Base-by-base conservation (phyloP, 1,140 invertebrate genomes). In the Papilio machaon region DNA sequence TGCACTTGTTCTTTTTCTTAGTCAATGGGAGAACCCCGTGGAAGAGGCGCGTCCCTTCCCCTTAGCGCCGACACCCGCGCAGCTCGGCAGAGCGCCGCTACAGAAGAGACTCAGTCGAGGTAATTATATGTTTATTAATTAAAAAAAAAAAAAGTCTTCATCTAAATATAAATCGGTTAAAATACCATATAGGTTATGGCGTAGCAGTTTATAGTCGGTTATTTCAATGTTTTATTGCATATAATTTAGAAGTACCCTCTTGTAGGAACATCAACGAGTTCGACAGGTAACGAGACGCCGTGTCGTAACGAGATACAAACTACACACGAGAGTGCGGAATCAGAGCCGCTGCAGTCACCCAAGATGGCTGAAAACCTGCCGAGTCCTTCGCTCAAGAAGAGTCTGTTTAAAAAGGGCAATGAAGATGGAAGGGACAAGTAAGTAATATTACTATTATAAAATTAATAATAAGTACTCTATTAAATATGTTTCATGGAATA, bases 351-450 rank as follows among this genome's bases (percentile, higher is more conserved):
- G 15, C 83, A 89, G 13, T 92, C 90, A 23, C 91, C 90, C 9
- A 92, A 92, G 75, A 87, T 88, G 52, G 81, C 87, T 4, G 87
- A 85, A 11, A 89, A 91, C 78, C 84, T 94, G 60, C 91, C 93
- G 43, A 94, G 93, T 67, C 94, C 94, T 0, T 91, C 90, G 54
- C 84, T 95, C 11, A 97, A 97, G 87, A 97, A 97, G 89, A 96
- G 96, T 84, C 97, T 98, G 82, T 98, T 98, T 85, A 98, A 98
- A 93, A 98, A 99, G 87, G 97, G 97, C 86, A 97, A 97, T 80
- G 98, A 97, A 93, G 98, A 99, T 95, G 98, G 98, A 86, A 97
- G 99, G 96, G 98, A 99, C 90, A 98, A 97, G 98, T 99, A 15
- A 85, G 90, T 85, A 15, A 70, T 52, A 43, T 43, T 43, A 43